These are phyloP conservation scores for Sitta europaea DNA, from an alignment of 2,113 vertebrate genomes.

Conservation along the genomic window DNA sequence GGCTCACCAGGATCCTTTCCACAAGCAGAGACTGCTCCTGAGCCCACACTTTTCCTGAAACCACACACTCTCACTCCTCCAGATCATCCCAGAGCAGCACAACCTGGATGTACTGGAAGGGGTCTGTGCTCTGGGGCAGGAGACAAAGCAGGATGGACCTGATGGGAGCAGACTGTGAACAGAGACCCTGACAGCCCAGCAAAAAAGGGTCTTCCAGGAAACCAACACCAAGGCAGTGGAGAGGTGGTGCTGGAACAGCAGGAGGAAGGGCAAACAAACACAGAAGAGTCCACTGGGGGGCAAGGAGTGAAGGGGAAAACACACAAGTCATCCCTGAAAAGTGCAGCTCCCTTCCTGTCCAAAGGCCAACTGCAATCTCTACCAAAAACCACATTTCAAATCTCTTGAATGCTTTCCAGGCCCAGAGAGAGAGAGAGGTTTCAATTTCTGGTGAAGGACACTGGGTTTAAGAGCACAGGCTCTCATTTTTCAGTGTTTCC, in stretches of 20 bases:
- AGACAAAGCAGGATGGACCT: background rate
- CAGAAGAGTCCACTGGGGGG: background rate
- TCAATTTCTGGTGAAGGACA: background rate
- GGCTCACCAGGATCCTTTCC: background rate
- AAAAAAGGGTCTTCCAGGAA: background rate
- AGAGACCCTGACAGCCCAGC: background rate
- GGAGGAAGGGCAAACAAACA: background rate
- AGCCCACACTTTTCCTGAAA: background rate
- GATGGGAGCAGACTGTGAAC: background rate
- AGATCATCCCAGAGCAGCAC: background rate
- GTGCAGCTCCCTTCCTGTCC: background rate
- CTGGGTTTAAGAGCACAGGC: background rate
- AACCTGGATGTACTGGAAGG: background rate
- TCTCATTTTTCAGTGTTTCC: background rate
- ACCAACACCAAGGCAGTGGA: background rate
- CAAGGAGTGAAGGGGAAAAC: background rate
- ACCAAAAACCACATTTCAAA: background rate
- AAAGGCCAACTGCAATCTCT: background rate
- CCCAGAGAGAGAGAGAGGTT: background rate
- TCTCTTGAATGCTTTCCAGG: background rate
- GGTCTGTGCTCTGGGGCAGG: accelerated
- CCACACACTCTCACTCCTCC: background rate
- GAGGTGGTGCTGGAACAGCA: background rate
- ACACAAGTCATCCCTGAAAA: background rate
- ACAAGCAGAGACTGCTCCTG: background rate